These are phyloP conservation scores for Butastur rufipennis DNA, from an alignment of 2,113 vertebrate genomes.

Conservation along the genomic window DNA sequence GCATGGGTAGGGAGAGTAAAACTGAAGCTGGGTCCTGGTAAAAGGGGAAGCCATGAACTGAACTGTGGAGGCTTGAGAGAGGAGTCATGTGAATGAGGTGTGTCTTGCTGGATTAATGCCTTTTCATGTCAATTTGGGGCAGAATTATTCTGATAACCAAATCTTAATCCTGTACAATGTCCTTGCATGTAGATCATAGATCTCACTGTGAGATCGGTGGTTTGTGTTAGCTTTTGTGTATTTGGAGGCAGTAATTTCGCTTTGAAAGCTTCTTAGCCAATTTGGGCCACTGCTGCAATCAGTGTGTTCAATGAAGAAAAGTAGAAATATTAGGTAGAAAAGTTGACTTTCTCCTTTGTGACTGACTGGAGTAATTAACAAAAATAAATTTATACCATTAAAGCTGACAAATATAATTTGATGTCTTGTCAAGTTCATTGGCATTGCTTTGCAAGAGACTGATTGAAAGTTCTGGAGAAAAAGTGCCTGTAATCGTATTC, in stretches of 20 bases:
- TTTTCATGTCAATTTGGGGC: background rate
- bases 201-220: fast-evolving
- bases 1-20: background rate
- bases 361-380: background rate
- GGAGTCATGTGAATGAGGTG: fast-evolving
- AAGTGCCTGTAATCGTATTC: background rate
- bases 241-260: background rate
- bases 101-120: background rate
- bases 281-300: background rate
- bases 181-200: background rate
- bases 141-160: background rate
- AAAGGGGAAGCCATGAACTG: background rate
- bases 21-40: background rate
- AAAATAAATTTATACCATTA: background rate
- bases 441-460: background rate
- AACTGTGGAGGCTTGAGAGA: background rate
- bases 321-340: background rate
- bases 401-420: background rate
- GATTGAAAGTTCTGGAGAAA: background rate
- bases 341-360: background rate
- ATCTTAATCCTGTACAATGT: background rate
- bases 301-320: background rate
- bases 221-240: background rate
- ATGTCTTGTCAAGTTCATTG: background rate
- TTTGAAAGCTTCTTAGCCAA: background rate